Percentiles rank a stretch among this genome's conserved stretches.
phyloP scores from a whole-genome alignment of 1,140 invertebrate species.

The Caerostris extrusa region DNA sequence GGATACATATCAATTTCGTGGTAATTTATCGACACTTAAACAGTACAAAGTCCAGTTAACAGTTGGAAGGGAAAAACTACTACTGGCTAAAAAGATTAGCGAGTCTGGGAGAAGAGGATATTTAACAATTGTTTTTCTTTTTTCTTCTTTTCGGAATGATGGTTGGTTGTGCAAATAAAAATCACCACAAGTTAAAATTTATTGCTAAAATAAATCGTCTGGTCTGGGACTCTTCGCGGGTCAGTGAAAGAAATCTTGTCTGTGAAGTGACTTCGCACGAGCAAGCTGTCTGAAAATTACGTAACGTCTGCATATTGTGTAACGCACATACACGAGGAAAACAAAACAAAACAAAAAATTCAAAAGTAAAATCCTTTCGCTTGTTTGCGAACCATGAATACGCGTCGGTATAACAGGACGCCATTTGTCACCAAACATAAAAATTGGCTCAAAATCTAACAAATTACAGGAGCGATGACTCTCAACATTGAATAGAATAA shows the following conservation, averaged over 20 bases:
- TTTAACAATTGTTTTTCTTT: neutral
- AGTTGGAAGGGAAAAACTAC: neutral
- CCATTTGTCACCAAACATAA: too few relatives aligned
- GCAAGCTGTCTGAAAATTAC: conserved; percentile 34
- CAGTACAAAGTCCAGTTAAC: too few relatives aligned
- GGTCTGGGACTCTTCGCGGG: conserved; percentile 7
- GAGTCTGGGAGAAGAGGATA: neutral
- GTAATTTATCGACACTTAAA: too few relatives aligned
- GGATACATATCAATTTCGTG: too few relatives aligned
- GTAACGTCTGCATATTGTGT: neutral
- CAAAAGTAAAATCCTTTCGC: too few relatives aligned
- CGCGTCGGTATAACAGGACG: too few relatives aligned
- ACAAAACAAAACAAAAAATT: neutral
- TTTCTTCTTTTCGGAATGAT: neutral
- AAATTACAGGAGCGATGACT: too few relatives aligned
- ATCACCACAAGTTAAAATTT: neutral
- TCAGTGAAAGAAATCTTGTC: conserved; percentile 1
- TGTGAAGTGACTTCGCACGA: conserved; percentile 11
- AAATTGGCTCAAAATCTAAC: too few relatives aligned
- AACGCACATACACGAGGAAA: neutral
- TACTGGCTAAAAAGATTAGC: neutral
- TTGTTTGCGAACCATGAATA: too few relatives aligned
- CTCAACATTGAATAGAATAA: too few relatives aligned
- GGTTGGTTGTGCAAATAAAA: neutral
- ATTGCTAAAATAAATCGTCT: conserved; percentile 43